Base-by-base conservation (phyloP, 1,140 invertebrate genomes). In the Physella acuta region DNA sequence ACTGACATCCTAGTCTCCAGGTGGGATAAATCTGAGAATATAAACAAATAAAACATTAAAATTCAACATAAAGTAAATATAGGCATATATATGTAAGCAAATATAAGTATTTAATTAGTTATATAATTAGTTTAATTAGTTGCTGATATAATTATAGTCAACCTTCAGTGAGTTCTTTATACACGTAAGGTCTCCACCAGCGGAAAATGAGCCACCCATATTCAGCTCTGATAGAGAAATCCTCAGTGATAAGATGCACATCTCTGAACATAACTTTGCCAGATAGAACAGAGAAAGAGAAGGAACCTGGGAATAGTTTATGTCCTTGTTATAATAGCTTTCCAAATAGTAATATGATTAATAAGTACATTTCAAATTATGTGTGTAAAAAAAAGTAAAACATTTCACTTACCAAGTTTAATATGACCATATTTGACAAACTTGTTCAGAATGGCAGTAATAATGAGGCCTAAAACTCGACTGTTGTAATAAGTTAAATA, bases 201-300 rank as follows among this genome's bases (percentile, higher is more conserved):
- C 94, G 88, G 86, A 99, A 98, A 86, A 97, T 96, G 62, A 97
- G 88, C 89, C 94, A 98, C 5, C 96, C 97, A 89, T 99, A 96
- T 86, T 98, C 95, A 71, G 97, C 90, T 76, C 95, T 88, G 49
- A 97, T 82, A 39, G 93, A 93, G 84, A 93, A 97, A 87, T 99
- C 96, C 85, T 95, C 92, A 58, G 93, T 97, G 51, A 97, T 93
- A 77, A 94, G 97, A 60, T 94, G 91, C 79, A 99, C 89, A 88
- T 98, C 94, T 74, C 95, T 88, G 86, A 99, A 98, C 97, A 99
- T 99, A 51, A 99, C 92, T 87, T 99, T 99, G 2, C 97, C 97
- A 73, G 95, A 94, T 72, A 99, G 87, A 33, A 94, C 93, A 86
- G 95, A 95, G 44, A 97, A 86, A 1, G 94, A 95, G 77, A 99